Conservation (phyloP, 2,113 vertebrate genomes). For the Nothobranchius kuhntae region DNA sequence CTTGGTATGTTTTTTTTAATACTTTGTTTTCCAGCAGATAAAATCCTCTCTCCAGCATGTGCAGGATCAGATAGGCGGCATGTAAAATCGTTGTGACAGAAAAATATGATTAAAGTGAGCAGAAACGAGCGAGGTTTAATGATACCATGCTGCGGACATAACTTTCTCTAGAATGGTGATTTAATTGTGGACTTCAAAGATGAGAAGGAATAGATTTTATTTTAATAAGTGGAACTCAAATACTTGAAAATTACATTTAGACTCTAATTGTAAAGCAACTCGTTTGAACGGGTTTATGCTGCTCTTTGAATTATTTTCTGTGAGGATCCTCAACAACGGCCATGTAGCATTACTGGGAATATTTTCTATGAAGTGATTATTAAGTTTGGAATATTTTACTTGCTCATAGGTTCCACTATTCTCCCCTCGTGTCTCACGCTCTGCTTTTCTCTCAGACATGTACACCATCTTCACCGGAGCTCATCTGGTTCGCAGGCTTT, state of each 20-base stretch:
- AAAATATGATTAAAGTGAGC: background rate
- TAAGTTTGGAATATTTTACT: slow-evolving; percentile 2
- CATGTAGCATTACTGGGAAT: background rate
- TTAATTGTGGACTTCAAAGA: background rate
- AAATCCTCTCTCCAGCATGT: background rate
- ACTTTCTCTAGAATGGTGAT: background rate
- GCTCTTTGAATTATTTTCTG: background rate
- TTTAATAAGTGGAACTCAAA: no score
- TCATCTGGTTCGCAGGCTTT: slow-evolving; percentile 74
- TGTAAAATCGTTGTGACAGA: background rate
- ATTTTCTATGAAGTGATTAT: background rate
- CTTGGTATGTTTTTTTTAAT: background rate
- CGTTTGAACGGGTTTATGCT: background rate
- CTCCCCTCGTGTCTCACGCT: background rate
- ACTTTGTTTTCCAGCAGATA: background rate
- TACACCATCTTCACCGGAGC: slow-evolving; percentile 24
- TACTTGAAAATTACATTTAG: no score
- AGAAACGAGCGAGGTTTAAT: background rate
- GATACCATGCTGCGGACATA: background rate
- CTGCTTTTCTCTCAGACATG: background rate
- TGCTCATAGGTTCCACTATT: background rate
- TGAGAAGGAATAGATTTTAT: background rate
- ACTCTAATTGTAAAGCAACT: background rate
- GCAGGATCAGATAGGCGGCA: background rate
- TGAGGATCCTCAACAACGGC: background rate